Conservation (phyloP, 2,113 vertebrate genomes). For the Morone saxatilis region DNA sequence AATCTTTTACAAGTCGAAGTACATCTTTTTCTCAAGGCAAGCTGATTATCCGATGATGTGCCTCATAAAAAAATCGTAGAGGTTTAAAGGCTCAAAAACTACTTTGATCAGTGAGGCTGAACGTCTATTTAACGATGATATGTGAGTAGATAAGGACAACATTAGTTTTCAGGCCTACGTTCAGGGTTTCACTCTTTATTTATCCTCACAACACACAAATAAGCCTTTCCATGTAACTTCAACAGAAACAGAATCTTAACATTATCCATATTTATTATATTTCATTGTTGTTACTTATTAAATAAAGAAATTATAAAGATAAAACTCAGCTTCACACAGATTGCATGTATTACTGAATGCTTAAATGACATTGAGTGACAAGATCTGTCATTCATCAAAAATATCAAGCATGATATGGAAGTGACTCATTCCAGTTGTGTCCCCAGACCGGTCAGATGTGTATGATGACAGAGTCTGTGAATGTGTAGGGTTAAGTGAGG, state of each 20-base stretch:
- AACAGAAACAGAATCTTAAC: too few species aligned
- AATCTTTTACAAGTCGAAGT: not conserved
- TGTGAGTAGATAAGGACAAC: too few species aligned
- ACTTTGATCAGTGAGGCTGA: not conserved
- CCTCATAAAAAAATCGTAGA: not conserved
- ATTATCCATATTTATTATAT: not conserved
- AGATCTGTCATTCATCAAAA: not conserved
- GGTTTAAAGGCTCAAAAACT: not conserved
- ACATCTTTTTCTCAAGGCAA: not conserved
- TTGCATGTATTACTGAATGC: not conserved
- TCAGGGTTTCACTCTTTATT: not conserved
- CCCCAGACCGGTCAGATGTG: not conserved
- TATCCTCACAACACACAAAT: too few species aligned
- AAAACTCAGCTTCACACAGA: not conserved
- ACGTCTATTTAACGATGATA: not conserved
- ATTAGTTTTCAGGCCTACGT: not conserved
- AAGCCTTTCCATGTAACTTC: too few species aligned
- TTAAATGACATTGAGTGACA: not conserved
- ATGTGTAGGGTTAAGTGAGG: not conserved
- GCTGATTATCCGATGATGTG: not conserved
- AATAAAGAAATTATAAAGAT: not conserved
- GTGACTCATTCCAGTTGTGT: not conserved
- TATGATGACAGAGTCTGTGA: not conserved
- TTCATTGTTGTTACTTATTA: not conserved
- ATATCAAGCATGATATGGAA: not conserved